Percentiles rank a stretch among this genome's conserved stretches.
These are phyloP conservation scores for Bovichtus diacanthus DNA, from an alignment of 2,797 vertebrate genomes.

Conservation along the genomic window DNA sequence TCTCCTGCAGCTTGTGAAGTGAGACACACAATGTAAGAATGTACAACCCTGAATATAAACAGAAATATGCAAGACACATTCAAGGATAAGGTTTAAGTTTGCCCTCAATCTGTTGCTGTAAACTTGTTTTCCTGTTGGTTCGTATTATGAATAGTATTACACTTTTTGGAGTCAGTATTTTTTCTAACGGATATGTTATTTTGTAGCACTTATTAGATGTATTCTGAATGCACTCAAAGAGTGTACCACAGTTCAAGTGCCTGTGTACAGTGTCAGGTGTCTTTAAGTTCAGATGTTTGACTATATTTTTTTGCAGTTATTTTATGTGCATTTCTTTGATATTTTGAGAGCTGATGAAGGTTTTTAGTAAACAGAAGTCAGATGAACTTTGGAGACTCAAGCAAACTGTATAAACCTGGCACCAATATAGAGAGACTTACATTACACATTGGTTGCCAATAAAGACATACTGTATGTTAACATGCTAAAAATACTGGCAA, in stretches of 20 bases:
- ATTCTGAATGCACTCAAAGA: slow-evolving; percentile 82
- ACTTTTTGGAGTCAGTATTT: slow-evolving; percentile 76
- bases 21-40: slow-evolving; percentile 60
- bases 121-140: slow-evolving; percentile 53
- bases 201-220: slow-evolving; percentile 85
- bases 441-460: slow-evolving; percentile 53
- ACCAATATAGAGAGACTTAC: slow-evolving; percentile 52
- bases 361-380: slow-evolving; percentile 54
- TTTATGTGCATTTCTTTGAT: slow-evolving; percentile 57
- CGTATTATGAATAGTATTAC: slow-evolving; percentile 69
- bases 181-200: slow-evolving; percentile 78
- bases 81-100: slow-evolving; percentile 47
- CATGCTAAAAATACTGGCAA: slow-evolving; percentile 58
- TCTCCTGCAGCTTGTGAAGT: slow-evolving; percentile 40
- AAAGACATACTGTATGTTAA: slow-evolving; percentile 64
- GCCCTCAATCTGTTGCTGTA: slow-evolving; percentile 40
- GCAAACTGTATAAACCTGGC: slow-evolving; percentile 67
- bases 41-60: slow-evolving; percentile 53
- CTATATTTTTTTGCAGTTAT: slow-evolving; percentile 40
- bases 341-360: slow-evolving; percentile 61
- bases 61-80: slow-evolving; percentile 74
- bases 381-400: slow-evolving; percentile 57
- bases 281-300: slow-evolving; percentile 67
- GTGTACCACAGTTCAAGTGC: slow-evolving; percentile 85
- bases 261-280: slow-evolving; percentile 84